Conservation (phyloP, 2,797 vertebrate genomes). For the Phrynocephalus forsythii region DNA sequence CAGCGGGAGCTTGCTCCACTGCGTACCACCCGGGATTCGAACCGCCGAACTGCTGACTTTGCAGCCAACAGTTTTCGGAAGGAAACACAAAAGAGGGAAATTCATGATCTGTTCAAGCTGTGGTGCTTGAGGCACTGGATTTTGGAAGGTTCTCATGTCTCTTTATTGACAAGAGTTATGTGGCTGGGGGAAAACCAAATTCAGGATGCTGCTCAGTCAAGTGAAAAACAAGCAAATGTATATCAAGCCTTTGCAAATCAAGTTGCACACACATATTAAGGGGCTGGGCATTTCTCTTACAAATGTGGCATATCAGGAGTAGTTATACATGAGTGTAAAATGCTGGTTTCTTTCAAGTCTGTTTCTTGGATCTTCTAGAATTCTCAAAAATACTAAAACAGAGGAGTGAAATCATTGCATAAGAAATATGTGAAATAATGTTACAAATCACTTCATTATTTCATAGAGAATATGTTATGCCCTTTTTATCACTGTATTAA, state of each 20-base stretch:
- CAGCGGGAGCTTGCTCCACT: no score
- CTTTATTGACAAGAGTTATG: background rate
- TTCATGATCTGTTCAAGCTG: conserved; percentile 5
- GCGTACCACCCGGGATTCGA: no score
- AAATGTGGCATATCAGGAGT: background rate
- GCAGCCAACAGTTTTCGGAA: no score
- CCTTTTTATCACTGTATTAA: no score
- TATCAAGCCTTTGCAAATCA: background rate
- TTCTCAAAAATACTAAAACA: background rate
- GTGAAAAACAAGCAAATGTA: background rate
- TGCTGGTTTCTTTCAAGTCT: background rate
- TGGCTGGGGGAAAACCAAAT: background rate
- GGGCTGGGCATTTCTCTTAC: background rate
- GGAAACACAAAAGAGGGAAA: background rate
- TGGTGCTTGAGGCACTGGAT: background rate
- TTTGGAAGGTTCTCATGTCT: background rate
- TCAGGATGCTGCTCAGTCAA: background rate
- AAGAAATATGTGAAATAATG: no score
- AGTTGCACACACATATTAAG: background rate
- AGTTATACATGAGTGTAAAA: background rate
- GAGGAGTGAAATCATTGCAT: background rate
- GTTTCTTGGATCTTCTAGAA: background rate
- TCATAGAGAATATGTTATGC: no score
- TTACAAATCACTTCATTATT: no score
- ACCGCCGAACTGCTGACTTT: no score